Conservation (phyloP, 2,888 invertebrate genomes). For the Standfussiana lucernea region DNA sequence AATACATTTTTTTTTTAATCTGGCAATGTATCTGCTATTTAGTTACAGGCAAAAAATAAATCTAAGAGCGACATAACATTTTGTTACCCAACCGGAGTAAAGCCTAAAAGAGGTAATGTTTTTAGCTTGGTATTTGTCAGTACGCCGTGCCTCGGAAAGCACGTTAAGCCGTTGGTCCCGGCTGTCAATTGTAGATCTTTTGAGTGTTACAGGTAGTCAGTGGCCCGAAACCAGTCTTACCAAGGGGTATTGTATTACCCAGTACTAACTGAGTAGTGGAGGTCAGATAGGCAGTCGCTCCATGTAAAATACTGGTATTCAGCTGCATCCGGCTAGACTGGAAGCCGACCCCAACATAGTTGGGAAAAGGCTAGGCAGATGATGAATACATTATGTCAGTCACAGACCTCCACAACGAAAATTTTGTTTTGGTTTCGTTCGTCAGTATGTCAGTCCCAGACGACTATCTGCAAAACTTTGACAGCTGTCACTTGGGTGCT, state of each 20-base stretch:
- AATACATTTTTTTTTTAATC: not conserved
- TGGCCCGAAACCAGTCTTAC: not conserved
- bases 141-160: not conserved
- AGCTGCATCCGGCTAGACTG: not conserved
- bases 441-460: not conserved
- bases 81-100: conserved; percentile 1
- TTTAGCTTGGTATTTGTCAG: not conserved
- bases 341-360: not conserved
- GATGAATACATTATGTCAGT: not conserved
- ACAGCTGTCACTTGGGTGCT: conserved; percentile 17
- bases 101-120: no score
- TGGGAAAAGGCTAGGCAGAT: not conserved
- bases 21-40: not conserved
- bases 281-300: not conserved
- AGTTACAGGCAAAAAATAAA: not conserved
- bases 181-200: not conserved
- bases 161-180: not conserved
- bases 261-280: not conserved
- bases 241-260: not conserved
- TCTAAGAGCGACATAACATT: not conserved
- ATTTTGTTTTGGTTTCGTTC: no score
- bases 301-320: not conserved
- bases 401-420: not conserved
- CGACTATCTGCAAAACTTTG: conserved; percentile 4
- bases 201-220: not conserved